Evolutionary conservation across 2,113 vertebrate genomes (phyloP).

Genomic region (Butorides virescens): DNA sequence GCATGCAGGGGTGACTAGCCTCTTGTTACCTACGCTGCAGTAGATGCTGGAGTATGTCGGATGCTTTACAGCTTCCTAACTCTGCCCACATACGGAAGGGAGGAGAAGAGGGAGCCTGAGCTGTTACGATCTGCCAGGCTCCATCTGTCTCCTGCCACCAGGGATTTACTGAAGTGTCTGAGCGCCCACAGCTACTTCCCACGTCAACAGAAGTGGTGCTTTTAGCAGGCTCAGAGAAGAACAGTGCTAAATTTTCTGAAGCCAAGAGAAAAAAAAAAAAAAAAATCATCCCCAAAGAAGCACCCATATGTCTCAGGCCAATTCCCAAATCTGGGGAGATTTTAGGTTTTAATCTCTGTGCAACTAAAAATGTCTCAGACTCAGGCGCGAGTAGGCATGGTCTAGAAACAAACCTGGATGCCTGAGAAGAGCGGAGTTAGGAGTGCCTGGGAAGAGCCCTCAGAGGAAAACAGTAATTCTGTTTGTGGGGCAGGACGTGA

Average conservation of each 20-base stretch:
- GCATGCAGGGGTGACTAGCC: background rate
- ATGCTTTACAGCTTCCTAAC: background rate
- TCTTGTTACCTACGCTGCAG: background rate
- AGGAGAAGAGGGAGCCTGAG: background rate
- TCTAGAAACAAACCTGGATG: background rate
- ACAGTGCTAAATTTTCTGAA: rapidly evolving
- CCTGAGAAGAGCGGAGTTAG: background rate
- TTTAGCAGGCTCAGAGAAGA: background rate
- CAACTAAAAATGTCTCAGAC: background rate
- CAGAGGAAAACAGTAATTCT: background rate
- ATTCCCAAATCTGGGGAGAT: background rate
- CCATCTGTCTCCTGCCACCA: background rate
- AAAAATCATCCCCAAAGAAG: background rate
- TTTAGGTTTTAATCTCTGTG: background rate
- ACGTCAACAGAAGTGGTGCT: background rate
- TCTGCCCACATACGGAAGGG: background rate
- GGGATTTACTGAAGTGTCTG: background rate
- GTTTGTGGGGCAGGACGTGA: background rate
- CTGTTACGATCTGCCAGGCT: background rate
- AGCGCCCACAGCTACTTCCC: background rate
- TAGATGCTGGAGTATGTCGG: background rate
- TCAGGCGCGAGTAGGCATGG: background rate
- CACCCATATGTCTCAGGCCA: rapidly evolving
- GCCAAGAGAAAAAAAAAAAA: background rate
- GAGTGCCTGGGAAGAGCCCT: background rate